Evolutionary conservation across 1,140 invertebrate genomes (phyloP).

Genomic region (Caenorhabditis remanei): DNA sequence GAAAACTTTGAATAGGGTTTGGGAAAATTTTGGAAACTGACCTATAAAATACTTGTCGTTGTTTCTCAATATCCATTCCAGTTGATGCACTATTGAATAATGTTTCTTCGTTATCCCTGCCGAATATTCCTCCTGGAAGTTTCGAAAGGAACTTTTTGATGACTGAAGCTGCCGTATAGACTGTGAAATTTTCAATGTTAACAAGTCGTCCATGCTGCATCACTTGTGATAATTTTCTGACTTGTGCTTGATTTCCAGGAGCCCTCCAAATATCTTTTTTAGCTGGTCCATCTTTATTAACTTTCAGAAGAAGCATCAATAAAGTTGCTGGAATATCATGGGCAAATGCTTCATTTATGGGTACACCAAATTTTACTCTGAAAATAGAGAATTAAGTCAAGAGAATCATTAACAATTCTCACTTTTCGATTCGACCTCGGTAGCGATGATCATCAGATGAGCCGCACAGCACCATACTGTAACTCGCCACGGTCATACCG

Average conservation of each 20-base stretch:
- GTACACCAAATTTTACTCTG: slow-evolving; percentile 78
- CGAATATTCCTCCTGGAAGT: slow-evolving; percentile 94
- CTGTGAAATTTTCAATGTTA: slow-evolving; percentile 97
- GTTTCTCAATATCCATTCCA: slow-evolving; percentile 81
- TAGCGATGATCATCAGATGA: slow-evolving; percentile 76
- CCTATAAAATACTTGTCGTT: slow-evolving; percentile 92
- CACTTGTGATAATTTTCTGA: slow-evolving; percentile 95
- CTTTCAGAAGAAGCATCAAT: slow-evolving; percentile 85
- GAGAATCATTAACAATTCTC: slow-evolving; percentile 32
- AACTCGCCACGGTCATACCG: slow-evolving; percentile 72
- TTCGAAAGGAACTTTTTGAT: slow-evolving; percentile 95
- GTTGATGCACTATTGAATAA: slow-evolving; percentile 89
- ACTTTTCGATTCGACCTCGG: slow-evolving; percentile 77
- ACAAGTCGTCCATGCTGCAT: slow-evolving; percentile 92
- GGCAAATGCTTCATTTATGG: slow-evolving; percentile 75
- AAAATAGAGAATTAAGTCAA: slow-evolving; percentile 60
- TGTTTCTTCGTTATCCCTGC: slow-evolving; percentile 88
- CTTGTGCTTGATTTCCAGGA: slow-evolving; percentile 87
- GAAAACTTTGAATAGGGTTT: background rate
- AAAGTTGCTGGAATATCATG: slow-evolving; percentile 78
- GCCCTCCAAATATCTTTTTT: slow-evolving; percentile 93
- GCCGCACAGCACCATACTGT: slow-evolving; percentile 77
- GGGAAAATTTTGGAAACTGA: slow-evolving; percentile 79
- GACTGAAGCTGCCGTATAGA: slow-evolving; percentile 97
- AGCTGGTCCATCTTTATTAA: slow-evolving; percentile 92